Evolutionary conservation across 1,140 invertebrate genomes (phyloP), one percentile per base, ranked within the genome.

Genomic region (Pseudachorutes palmiensis): DNA sequence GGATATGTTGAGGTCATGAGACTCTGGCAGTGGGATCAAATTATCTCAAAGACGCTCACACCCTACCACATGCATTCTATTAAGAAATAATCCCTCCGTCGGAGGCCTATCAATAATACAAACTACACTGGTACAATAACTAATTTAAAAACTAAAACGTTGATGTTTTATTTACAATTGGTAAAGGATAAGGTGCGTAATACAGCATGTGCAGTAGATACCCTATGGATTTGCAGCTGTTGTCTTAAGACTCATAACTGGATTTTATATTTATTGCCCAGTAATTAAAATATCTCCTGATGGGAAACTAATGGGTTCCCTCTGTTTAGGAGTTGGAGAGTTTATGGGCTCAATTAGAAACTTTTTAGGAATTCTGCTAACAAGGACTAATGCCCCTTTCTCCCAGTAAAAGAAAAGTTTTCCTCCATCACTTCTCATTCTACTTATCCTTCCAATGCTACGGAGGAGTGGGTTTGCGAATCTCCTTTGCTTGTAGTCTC

Each of bases 251-350:
- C n/a, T n/a, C n/a, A n/a, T n/a, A n/a, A n/a, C n/a, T n/a, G n/a
- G n/a, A n/a, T n/a, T n/a, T n/a, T n/a, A n/a, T 12, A 45, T 45
- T 45, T 45, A 45, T 45, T 55, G 24, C 14, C 5, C 12, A 16
- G 51, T 55, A 55, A 55, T 55, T 55, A 55, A 55, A 55, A 55
- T n/a, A n/a, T 55, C 51, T 55, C 12, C 5, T 55, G 51, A 55
- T 55, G 51, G 51, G 51, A 55, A 55, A 55, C 5, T 55, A 55
- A 55, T 55, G 51, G 24, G 51, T 5, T 5, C 9, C 24, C 24
- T 19, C 51, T 14, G 9, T 24, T 55, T 26, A 55, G 24, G 14
- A 55, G 51, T 19, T 12, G 36, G 36, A 45, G 36, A 45, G 9
- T 55, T 55, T 24, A 55, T 55, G 51, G 24, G 9, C 24, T 26